Conservation (phyloP, 2,888 invertebrate species). For the Diarsia dahlii region DNA sequence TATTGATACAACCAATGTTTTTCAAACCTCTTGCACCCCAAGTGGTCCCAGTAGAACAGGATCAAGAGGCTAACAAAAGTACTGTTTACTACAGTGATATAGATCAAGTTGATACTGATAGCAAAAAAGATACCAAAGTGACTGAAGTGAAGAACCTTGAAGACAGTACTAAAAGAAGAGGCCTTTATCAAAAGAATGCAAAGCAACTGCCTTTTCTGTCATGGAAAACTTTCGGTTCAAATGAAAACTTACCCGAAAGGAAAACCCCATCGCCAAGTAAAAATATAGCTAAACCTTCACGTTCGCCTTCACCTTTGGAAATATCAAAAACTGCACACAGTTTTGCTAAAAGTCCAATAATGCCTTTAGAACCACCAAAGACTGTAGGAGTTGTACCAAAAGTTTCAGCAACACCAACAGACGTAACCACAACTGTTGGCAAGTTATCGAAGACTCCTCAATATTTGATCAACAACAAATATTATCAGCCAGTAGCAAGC, state of each 20-base stretch:
- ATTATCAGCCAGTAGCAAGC: constrained; percentile 85
- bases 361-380: constrained; percentile 35
- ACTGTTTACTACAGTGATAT: constrained; percentile 86
- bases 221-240: constrained; percentile 76
- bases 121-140: constrained; percentile 48
- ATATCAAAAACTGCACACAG: constrained; percentile 58
- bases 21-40: constrained; percentile 71
- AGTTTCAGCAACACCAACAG: constrained; percentile 54
- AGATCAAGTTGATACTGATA: constrained; percentile 78
- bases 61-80: constrained; percentile 71
- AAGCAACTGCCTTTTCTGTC: constrained; percentile 79
- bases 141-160: constrained; percentile 59
- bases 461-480: constrained; percentile 84
- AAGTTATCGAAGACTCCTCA: constrained; percentile 81
- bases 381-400: constrained; percentile 29
- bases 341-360: constrained; percentile 41
- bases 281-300: constrained; percentile 55
- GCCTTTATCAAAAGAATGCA: constrained; percentile 80
- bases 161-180: constrained; percentile 71
- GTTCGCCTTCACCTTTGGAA: constrained; percentile 57
- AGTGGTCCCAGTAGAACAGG: constrained; percentile 38
- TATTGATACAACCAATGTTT: constrained; percentile 82
- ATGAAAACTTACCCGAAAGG: constrained; percentile 71
- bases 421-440: constrained; percentile 69
- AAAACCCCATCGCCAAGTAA: constrained; percentile 70